phyloP scores from a whole-genome alignment of 2,113 vertebrate species.

The Illadopsis cleaveri region DNA sequence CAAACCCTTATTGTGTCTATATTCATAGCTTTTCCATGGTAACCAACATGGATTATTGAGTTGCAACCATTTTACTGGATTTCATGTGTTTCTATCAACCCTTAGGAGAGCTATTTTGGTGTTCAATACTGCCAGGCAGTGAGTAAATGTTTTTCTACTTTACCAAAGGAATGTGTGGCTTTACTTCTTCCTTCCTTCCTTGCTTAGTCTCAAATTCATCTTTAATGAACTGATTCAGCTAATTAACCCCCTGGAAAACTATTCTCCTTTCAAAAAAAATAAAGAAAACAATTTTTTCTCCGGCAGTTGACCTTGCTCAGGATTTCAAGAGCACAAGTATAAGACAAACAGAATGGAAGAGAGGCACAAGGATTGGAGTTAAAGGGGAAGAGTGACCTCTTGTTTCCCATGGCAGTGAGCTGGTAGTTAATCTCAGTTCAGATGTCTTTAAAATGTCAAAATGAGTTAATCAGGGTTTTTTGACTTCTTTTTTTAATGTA shows the following conservation, averaged over 20 bases:
- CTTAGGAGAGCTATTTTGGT: slow-evolving; percentile 5
- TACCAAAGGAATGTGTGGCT: not conserved
- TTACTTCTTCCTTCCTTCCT: not conserved
- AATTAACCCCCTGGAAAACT: not conserved
- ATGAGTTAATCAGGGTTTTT: not conserved
- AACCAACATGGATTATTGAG: not conserved
- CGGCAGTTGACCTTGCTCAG: not conserved
- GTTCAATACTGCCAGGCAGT: not conserved
- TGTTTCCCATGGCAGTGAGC: not conserved
- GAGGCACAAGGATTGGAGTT: not conserved
- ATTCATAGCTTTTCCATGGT: slow-evolving; percentile 39
- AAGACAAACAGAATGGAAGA: not conserved
- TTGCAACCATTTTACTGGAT: not conserved
- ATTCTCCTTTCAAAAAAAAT: not conserved
- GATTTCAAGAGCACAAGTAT: not conserved
- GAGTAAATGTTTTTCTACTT: slow-evolving; percentile 24
- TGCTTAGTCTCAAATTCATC: not conserved
- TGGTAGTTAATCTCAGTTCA: not conserved
- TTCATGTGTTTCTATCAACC: not conserved
- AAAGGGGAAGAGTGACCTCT: not conserved
- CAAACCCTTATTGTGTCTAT: slow-evolving; percentile 7
- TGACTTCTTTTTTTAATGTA: not conserved
- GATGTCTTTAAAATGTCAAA: not conserved
- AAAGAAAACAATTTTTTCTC: not conserved
- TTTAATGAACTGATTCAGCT: not conserved